phyloP scores from a whole-genome alignment of 2,797 vertebrate species.

The Epinephelus malabaricus region DNA sequence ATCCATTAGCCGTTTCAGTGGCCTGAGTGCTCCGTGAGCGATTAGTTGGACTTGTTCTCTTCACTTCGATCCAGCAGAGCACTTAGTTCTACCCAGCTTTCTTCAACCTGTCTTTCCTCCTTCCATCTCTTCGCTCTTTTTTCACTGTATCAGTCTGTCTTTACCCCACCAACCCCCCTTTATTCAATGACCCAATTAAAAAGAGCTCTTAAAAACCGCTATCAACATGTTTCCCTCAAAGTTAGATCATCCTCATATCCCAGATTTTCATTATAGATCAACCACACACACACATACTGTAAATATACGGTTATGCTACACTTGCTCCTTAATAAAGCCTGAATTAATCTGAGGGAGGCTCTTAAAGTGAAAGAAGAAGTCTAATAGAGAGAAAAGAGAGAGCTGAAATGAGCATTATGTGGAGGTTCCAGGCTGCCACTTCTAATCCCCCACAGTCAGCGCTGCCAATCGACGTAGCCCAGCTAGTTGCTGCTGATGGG shows the following conservation, averaged over 20 bases:
- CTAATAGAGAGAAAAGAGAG: conserved; percentile 25
- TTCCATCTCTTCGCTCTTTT: conserved; percentile 3
- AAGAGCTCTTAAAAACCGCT: conserved; percentile 28
- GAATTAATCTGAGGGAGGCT: conserved; percentile 22
- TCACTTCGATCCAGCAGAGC: conserved; percentile 34
- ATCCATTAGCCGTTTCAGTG: conserved; percentile 46
- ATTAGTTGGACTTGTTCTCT: conserved; percentile 39
- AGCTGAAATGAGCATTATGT: conserved; percentile 45
- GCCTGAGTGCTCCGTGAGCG: conserved; percentile 41
- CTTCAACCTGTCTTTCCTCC: conserved; percentile 27
- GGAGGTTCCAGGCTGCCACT: conserved; percentile 49
- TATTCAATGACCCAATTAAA: conserved; percentile 46
- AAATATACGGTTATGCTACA: conserved; percentile 25
- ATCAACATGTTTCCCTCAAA: conserved; percentile 40
- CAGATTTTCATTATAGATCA: conserved; percentile 66
- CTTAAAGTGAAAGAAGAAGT: conserved; percentile 22
- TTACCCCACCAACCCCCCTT: background rate
- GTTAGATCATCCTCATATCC: conserved; percentile 37
- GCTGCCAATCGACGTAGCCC: conserved; percentile 47
- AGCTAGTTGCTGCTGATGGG: conserved; percentile 60
- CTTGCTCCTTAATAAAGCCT: conserved; percentile 23
- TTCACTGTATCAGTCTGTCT: conserved; percentile 13
- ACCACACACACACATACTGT: conserved; percentile 6
- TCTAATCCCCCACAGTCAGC: conserved; percentile 54
- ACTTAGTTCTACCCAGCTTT: conserved; percentile 32